Base-by-base conservation (phyloP, 2,797 vertebrate species). In the Helostoma temminkii region DNA sequence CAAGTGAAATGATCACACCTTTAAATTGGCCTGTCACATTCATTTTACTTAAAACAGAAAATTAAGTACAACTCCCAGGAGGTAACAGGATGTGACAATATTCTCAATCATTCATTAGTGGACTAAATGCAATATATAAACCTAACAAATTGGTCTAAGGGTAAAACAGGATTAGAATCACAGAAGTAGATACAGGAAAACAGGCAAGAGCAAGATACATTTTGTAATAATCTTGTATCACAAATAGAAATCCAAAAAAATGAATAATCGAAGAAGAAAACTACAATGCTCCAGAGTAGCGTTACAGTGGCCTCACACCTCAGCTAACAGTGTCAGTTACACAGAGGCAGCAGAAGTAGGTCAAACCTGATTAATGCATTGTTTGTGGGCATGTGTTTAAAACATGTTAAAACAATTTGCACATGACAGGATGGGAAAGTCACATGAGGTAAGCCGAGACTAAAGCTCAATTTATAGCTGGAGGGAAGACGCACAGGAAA, bases 381-480 rank as follows among this genome's bases (percentile, higher is more conserved):
- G n/a, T 46, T 43, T 21, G 45, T 32, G 10, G 59, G 30, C 9
- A 16, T 41, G 39, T 53, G 32, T 18, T 19, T 16, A 25, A 8
- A 48, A 34, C 16, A 10, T 56, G 30, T 65, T 62, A 8, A 37
- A 70, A 54, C 16, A 0, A 14, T 48, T 47, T 54, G 48, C 57
- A 42, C 39, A 42, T 5, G 39, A 18, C 19, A 61, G 69, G 22
- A 42, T 10, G 34, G 16, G 6, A 42, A 28, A 42, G 49, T 84
- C 82, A 52, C 50, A 71, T 48, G 74, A 84, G 36, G n/a, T 45
- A 76, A 85, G 28, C 16, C 16, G 18, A 69, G 25, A 49, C 37
- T 55, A 43, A 81, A 67, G 24, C 43, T 65, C 36, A 76, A 57
- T 71, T 76, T 59, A 74, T 32, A 62, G 58, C 76, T 56, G 18